Evolutionary conservation across 2,888 invertebrate genomes (phyloP).

Genomic region (Argyresthia albistria): DNA sequence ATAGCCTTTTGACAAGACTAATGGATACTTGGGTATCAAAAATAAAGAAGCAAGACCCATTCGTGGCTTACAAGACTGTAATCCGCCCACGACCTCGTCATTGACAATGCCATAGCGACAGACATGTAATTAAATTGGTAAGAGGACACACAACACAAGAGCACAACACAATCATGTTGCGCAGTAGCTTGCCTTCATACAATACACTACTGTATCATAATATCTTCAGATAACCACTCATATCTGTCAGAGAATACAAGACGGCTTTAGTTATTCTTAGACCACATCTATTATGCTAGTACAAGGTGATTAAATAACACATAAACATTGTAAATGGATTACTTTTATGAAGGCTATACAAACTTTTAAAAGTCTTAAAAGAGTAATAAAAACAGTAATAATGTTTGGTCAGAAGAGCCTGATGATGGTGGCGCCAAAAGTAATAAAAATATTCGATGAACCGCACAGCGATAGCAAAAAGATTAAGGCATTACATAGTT

Average conservation of each 20-base stretch:
- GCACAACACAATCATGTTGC: conserved; percentile 10
- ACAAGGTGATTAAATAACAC: conserved; percentile 18
- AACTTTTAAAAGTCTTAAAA: neutral
- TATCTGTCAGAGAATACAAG: conserved; percentile 5
- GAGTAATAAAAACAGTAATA: neutral
- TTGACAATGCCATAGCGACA: conserved; percentile 36
- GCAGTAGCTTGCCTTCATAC: conserved; percentile 51
- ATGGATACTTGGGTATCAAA: neutral
- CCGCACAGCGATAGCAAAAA: conserved; percentile 2
- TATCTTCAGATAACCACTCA: conserved; percentile 25
- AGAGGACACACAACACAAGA: neutral
- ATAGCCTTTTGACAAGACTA: neutral
- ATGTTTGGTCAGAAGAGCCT: conserved; percentile 3
- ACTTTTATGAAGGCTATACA: conserved; percentile 5
- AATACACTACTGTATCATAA: conserved; percentile 46
- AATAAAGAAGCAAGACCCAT: neutral
- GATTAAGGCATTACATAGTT: neutral
- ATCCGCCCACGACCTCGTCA: conserved; percentile 39
- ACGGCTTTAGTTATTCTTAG: neutral
- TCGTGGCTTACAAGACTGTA: conserved; percentile 8
- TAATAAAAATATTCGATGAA: conserved; percentile 4
- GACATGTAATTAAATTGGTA: conserved; percentile 23
- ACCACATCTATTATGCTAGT: conserved; percentile 25
- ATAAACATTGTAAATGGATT: neutral
- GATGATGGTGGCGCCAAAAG: conserved; percentile 6